A percentile compares a stretch with the other conserved stretches of the same genome.
These are phyloP conservation scores for Beris chalybata DNA, from an alignment of 2,888 invertebrate genomes.

Conservation along the genomic window DNA sequence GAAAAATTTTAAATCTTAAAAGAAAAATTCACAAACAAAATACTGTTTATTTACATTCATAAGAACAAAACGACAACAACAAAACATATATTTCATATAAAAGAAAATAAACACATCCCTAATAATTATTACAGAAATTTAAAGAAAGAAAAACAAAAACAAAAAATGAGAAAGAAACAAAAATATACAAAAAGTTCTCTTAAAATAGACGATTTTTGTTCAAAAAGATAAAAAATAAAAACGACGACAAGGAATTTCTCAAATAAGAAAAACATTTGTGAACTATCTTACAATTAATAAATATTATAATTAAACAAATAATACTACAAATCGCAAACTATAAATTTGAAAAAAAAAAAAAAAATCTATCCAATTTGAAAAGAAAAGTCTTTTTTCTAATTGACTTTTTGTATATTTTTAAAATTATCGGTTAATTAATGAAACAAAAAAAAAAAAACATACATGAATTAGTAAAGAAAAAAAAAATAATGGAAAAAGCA, in stretches of 20 bases:
- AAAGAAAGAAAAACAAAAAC: too few relatives aligned
- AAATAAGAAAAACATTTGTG: constrained; percentile 15
- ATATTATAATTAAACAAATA: constrained; percentile 4
- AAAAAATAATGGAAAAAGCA: constrained; percentile 25
- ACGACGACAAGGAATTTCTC: constrained; percentile 20
- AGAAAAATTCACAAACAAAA: constrained; percentile 12
- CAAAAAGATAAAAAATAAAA: constrained; percentile 14
- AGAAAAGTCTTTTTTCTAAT: not conserved
- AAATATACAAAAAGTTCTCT: constrained; percentile 7
- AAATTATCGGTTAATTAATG: constrained; percentile 1
- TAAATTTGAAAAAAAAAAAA: constrained; percentile 12
- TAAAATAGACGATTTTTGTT: constrained; percentile 12
- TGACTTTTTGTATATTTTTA: constrained; percentile 3
- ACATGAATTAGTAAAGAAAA: constrained; percentile 21
- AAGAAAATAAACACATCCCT: too few relatives aligned
- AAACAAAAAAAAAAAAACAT: not conserved
- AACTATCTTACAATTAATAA: constrained; percentile 6
- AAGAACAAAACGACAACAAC: too few relatives aligned
- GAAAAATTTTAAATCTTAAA: constrained; percentile 7
- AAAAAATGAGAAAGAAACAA: constrained; percentile 9
- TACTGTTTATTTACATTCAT: too few relatives aligned
- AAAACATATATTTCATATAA: too few relatives aligned
- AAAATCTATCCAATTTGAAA: constrained; percentile 4
- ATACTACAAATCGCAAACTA: constrained; percentile 11
- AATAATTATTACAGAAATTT: constrained; percentile 16